Conservation (phyloP, 2,113 vertebrate species). For the Sapajus apella region DNA sequence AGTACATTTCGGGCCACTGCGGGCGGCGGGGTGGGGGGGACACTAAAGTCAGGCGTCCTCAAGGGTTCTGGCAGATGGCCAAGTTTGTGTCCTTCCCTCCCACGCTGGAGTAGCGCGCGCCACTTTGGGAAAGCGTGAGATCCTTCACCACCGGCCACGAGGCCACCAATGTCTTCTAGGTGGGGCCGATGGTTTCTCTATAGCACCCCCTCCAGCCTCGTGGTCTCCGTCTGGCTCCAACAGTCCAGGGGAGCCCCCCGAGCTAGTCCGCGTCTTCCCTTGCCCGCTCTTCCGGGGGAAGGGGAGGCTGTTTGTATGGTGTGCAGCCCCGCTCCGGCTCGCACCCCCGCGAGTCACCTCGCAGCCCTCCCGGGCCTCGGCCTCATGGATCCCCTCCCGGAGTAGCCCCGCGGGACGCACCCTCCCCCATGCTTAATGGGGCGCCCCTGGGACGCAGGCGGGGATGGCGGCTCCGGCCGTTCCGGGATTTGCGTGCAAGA, state of each 20-base stretch:
- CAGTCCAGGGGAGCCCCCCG: background rate
- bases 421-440: background rate
- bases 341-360: background rate
- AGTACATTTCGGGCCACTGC: background rate
- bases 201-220: background rate
- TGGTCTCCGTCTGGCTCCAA: background rate
- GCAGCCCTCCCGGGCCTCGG: background rate
- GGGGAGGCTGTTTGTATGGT: background rate
- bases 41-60: conserved; percentile 18
- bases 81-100: conserved; percentile 63
- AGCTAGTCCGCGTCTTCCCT: background rate
- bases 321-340: background rate
- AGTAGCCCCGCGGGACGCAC: conserved; percentile 17
- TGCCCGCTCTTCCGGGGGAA: background rate
- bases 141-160: background rate
- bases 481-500: conserved; percentile 65
- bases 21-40: too few species aligned
- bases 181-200: background rate
- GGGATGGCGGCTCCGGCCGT: conserved; percentile 66
- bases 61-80: conserved; percentile 25
- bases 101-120: conserved; percentile 4
- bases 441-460: conserved; percentile 55
- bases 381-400: background rate
- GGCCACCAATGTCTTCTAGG: background rate
- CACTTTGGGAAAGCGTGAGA: conserved; percentile 41